Evolutionary conservation across 92 coral and sea anemone genomes (phyloP), one percentile per base, ranked within the genome.

Genomic region (Plumapathes pennacea): DNA sequence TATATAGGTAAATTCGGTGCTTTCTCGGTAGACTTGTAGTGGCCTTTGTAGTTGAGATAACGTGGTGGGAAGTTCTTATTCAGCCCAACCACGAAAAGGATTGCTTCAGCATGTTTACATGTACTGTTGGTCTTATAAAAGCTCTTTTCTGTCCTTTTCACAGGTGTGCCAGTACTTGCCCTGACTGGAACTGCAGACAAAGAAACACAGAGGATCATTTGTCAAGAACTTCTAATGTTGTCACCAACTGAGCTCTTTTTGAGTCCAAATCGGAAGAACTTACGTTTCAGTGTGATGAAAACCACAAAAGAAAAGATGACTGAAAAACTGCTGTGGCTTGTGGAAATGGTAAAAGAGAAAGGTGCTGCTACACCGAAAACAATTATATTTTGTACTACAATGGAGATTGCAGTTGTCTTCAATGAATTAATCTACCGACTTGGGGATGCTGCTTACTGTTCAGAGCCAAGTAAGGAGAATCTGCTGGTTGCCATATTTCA

Each of bases 141-240:
- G n/a, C n/a, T n/a, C n/a, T n/a, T n/a, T 4, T 55, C 4, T 38
- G 37, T 43, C 18, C 50, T 44, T 32, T 20, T 39, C 52, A 13
- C 43, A 80, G 70, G 86, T 20, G 72, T 73, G 28, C 85, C 85
- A 26, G 29, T 70, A 21, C 74, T 54, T 10, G 69, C 85, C 4
- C 55, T 71, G 9, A 76, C 78, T 27, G 88, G 82, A 7, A 81
- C 88, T 3, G 88, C 82, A 40, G 88, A 81, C 44, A 14, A 32
- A 29, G 6, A 31, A 3, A 74, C 88, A 12, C 55, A 60, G 20
- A 22, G 52, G 0, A 67, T 71, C 12, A 74, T 74, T 24, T 65
- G 45, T 50, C 32, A 44, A 1, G 57, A 38, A 4, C 63, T 66
- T n/a, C 7, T n/a, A 37, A 18, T 72, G 39, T 51, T 21, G 22